Base-by-base conservation (phyloP, 2,888 invertebrate species). In the Patella ulyssiponensis region DNA sequence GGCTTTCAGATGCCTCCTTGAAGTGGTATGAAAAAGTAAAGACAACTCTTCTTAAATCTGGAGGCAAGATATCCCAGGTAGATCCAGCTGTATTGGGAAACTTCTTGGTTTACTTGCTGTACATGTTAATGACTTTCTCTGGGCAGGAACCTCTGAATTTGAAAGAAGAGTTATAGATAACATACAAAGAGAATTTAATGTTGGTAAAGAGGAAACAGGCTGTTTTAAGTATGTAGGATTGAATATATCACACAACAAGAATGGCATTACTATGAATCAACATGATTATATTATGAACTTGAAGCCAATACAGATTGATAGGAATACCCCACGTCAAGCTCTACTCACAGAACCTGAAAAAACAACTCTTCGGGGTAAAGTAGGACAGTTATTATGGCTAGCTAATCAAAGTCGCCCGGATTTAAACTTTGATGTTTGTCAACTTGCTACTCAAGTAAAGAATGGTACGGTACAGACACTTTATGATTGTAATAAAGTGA, bases 41-140 rank as follows among this genome's bases (percentile, higher is more conserved):
- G n/a, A 56, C 56, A 17, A 56, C 56, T 5, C n/a, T 56, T 15
- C n/a, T 56, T 15, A n/a, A 71, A 44, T 20, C 7, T 58, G 51
- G 71, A 54, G 72, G 58, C 53, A 71, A 33, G 14, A 27, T n/a
- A 69, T 69, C 69, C 3, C 23, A 70, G 23, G 69, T 72, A 2
- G 75, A 76, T 52, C 72, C 72, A 14, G 71, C 76, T 17, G 75
- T 78, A n/a, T 78, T 15, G 54, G 71, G n/a, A 64, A 53, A 33
- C 15, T 76, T 3, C 15, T 53, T 52, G 78, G 72, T 9, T 58
- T 76, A 9, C 15, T 78, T 44, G 76, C 76, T 52, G 51, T 76
- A 44, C 76, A 79, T 73, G 76, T 79, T 14, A 76, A 79, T 69
- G 75, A 69, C 23, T 75, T 75, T 17, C 52, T 69, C 15, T 75